phyloP scores from a whole-genome alignment of 2,888 invertebrate genomes.

The Lasioglossum vierecki region DNA sequence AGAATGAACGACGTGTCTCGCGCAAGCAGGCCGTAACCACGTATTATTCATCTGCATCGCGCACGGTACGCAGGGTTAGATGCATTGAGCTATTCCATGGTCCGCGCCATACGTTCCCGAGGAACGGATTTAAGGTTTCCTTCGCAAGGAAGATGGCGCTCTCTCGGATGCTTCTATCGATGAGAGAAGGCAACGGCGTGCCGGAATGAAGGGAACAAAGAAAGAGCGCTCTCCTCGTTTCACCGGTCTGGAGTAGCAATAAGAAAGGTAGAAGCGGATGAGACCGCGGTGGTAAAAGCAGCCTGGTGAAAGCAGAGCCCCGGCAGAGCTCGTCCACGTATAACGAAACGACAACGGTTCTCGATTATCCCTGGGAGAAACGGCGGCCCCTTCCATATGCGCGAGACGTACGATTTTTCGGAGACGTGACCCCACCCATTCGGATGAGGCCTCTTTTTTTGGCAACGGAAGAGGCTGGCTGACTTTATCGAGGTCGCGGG shows the following conservation, averaged over 20 bases:
- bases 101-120: constrained; percentile 36
- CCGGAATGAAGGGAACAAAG: constrained; percentile 43
- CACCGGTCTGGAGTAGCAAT: constrained; percentile 47
- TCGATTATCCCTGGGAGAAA: constrained; percentile 68
- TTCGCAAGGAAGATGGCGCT: constrained; percentile 21
- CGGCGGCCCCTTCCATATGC: constrained; percentile 68
- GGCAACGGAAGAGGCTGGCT: constrained; percentile 26
- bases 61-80: not conserved
- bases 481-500: constrained; percentile 54
- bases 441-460: constrained; percentile 53
- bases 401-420: constrained; percentile 61
- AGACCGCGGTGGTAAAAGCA: constrained; percentile 53
- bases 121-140: constrained; percentile 51
- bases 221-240: constrained; percentile 37
- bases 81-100: constrained; percentile 27
- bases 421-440: constrained; percentile 63
- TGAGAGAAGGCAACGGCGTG: constrained; percentile 31
- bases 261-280: constrained; percentile 54
- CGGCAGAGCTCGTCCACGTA: constrained; percentile 46
- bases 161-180: constrained; percentile 42
- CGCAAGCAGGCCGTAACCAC: constrained; percentile 24
- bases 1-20: not conserved
- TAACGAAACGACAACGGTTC: constrained; percentile 73
- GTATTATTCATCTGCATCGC: constrained; percentile 42
- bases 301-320: constrained; percentile 56